Conservation (phyloP, 2,113 vertebrate species). For the Saccopteryx bilineata region DNA sequence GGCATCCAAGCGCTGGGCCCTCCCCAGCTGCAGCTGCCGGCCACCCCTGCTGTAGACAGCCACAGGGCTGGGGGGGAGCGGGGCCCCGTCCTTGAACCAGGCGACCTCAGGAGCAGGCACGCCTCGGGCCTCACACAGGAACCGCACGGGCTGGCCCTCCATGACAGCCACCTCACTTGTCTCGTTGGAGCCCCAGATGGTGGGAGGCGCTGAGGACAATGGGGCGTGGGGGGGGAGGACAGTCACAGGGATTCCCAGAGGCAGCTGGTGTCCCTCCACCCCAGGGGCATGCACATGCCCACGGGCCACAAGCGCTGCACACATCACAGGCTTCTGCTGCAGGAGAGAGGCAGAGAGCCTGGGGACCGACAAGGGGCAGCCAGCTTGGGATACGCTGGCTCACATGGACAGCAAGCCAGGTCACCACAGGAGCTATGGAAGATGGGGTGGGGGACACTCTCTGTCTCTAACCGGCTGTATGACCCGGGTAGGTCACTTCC, state of each 20-base stretch:
- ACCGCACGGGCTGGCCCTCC: conserved; percentile 86
- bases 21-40: conserved; percentile 87
- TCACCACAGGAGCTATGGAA: too few species aligned
- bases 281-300: too few species aligned
- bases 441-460: fast-evolving
- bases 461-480: conserved; percentile 3
- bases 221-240: too few species aligned
- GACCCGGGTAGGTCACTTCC: background rate
- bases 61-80: conserved; percentile 87
- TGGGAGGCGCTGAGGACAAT: conserved; percentile 87
- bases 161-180: conserved; percentile 89
- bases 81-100: conserved; percentile 91
- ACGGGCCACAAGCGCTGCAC: background rate
- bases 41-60: conserved; percentile 87
- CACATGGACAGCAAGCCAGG: background rate
- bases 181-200: conserved; percentile 88
- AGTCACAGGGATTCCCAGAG: background rate
- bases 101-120: conserved; percentile 89
- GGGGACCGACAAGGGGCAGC: background rate
- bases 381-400: background rate
- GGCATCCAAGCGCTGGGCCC: conserved; percentile 84
- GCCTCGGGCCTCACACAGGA: conserved; percentile 91
- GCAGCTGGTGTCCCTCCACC: background rate
- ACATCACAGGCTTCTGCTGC: background rate
- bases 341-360: background rate